Evolutionary conservation across 1,140 invertebrate species (phyloP), one percentile per base, ranked within the genome.

Genomic region (Drosophila carrolli): DNA sequence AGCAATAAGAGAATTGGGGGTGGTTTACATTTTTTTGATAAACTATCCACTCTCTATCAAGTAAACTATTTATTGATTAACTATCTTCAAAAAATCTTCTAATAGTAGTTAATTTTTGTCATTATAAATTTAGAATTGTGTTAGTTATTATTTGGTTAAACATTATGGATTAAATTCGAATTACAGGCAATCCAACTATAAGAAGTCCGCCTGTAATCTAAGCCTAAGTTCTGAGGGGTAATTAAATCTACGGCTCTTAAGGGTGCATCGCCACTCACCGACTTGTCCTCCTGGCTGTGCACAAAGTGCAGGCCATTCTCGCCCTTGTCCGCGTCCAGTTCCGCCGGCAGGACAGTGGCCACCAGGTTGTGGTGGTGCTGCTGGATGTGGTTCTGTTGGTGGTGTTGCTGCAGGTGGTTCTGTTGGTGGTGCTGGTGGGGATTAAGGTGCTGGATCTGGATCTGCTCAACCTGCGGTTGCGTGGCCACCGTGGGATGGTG

Each of bases 401-500:
- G 50, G 4, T 43, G 37, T 29, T 57, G 40, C 50, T 9, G 27
- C n/a, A 9, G 9, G 1, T 47, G 58, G 14, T 50, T 14, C 32
- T 19, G 50, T 19, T 23, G 32, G 35, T 66, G 57, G 7, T 62
- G 56, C 35, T 62, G 44, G 3, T 29, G 58, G 1, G 7, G 55
- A 13, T 37, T 14, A 2, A 46, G 60, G 10, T 72, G 54, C 0
- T 54, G 66, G 0, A 43, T 7, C 5, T 50, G 38, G 7, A 23
- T 23, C 23, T 23, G 23, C 23, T 23, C 23, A 23, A 23, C 23
- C 23, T 23, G 60, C 54, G 32, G 37, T 3, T 66, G 55, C 13
- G 41, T 71, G 53, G 65, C 65, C 65, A 78, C 53, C 10, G 75
- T 56, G 5, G 85, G 85, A 54, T 90, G 83, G 35, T 88, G 88